Percentiles rank a stretch among this genome's conserved stretches.
These are phyloP conservation scores for Sebastes dallii DNA, from an alignment of 2,797 vertebrate species.

Conservation along the genomic window DNA sequence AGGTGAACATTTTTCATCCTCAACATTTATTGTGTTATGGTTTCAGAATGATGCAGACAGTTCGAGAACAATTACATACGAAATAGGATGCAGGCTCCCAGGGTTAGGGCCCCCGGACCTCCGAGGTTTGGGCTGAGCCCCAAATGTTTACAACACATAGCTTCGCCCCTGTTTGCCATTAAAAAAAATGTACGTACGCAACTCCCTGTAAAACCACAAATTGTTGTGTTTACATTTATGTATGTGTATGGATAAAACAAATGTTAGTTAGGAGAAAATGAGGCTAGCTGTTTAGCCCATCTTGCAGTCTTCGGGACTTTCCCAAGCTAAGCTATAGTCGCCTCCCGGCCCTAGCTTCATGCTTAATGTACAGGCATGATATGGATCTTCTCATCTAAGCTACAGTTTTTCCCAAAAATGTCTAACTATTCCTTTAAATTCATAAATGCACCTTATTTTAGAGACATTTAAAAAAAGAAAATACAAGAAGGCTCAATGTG, in stretches of 20 bases:
- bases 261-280: background rate
- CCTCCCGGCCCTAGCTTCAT: background rate
- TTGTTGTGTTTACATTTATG: background rate
- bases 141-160: background rate
- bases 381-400: background rate
- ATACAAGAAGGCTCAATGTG: too few relatives aligned
- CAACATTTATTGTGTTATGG: too few relatives aligned
- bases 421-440: background rate
- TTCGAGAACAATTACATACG: too few relatives aligned
- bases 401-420: background rate
- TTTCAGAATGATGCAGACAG: too few relatives aligned
- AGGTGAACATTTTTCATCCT: too few relatives aligned
- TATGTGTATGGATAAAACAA: background rate
- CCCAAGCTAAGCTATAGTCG: background rate
- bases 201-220: background rate
- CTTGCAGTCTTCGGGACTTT: background rate
- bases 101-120: background rate
- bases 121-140: background rate
- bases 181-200: background rate
- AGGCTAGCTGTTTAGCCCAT: background rate
- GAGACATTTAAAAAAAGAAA: background rate
- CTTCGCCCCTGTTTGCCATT: background rate
- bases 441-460: background rate
- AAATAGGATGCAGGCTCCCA: too few relatives aligned
- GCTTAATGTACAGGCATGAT: background rate